Percentiles rank a stretch among this genome's conserved stretches.
Conservation (phyloP, 2,797 vertebrate species). For the Oreochromis mossambicus region DNA sequence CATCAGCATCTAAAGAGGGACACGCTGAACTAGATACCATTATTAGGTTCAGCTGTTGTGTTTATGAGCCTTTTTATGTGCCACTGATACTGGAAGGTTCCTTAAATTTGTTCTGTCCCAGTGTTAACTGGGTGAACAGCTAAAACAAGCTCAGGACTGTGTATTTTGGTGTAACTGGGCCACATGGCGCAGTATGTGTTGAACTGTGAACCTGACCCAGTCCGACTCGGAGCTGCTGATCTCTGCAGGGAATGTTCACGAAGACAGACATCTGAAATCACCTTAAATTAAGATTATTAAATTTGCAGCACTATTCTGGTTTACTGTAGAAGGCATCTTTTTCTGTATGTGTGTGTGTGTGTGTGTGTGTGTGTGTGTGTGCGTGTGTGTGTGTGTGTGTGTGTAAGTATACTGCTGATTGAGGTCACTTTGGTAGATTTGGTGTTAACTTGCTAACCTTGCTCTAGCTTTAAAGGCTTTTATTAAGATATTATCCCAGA, state of each 20-base stretch:
- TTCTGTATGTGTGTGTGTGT: fast-evolving
- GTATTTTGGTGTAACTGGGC: constrained; percentile 30
- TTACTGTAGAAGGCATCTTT: not conserved
- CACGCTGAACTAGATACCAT: constrained; percentile 25
- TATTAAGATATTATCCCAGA: not conserved
- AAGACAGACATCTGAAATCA: not conserved
- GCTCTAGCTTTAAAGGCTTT: not conserved
- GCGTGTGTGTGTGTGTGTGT: not conserved
- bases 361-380: not conserved
- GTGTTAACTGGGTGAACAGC: constrained; percentile 7
- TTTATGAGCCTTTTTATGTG: constrained; percentile 37
- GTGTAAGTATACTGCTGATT: not conserved
- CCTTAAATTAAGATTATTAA: not conserved
- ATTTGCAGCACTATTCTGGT: not conserved
- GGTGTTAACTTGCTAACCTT: not conserved
- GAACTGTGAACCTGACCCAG: not conserved
- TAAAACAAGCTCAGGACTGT: constrained; percentile 9
- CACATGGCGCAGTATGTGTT: not conserved
- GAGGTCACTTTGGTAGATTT: not conserved
- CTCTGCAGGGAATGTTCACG: not conserved
- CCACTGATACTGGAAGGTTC: not conserved
- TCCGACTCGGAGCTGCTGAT: not conserved
- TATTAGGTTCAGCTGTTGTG: constrained; percentile 39
- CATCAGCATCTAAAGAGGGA: constrained; percentile 9
- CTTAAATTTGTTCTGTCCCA: not conserved